phyloP scores from a whole-genome alignment of 2,113 vertebrate species.

The Melanerpes formicivorus region DNA sequence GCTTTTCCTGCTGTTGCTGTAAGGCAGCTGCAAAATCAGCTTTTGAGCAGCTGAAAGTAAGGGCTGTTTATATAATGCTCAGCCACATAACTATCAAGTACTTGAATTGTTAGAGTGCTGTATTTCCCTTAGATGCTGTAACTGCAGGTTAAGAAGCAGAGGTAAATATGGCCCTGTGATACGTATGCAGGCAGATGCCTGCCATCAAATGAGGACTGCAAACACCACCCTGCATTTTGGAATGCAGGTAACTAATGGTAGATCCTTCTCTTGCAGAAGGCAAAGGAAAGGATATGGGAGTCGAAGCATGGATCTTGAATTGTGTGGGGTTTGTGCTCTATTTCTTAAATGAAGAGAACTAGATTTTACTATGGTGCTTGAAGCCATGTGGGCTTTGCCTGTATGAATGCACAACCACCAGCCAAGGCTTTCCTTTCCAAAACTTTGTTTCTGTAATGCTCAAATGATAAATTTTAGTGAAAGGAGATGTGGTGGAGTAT shows the following conservation, averaged over 20 bases:
- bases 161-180: not conserved
- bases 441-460: not conserved
- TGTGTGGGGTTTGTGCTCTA: fast-evolving
- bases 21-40: not conserved
- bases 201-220: not conserved
- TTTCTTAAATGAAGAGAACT: not conserved
- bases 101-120: not conserved
- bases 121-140: not conserved
- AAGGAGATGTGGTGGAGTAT: not conserved
- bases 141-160: not conserved
- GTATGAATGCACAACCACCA: not conserved
- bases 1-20: not conserved
- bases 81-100: not conserved
- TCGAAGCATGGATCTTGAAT: not conserved
- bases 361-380: not conserved
- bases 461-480: not conserved
- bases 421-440: not conserved
- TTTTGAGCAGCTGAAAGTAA: not conserved
- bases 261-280: not conserved
- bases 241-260: not conserved
- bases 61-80: not conserved
- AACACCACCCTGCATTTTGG: not conserved
- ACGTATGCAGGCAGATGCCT: not conserved
- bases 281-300: not conserved
- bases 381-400: not conserved